These are phyloP conservation scores for Anableps anableps DNA, from an alignment of 2,797 vertebrate species.

Conservation along the genomic window DNA sequence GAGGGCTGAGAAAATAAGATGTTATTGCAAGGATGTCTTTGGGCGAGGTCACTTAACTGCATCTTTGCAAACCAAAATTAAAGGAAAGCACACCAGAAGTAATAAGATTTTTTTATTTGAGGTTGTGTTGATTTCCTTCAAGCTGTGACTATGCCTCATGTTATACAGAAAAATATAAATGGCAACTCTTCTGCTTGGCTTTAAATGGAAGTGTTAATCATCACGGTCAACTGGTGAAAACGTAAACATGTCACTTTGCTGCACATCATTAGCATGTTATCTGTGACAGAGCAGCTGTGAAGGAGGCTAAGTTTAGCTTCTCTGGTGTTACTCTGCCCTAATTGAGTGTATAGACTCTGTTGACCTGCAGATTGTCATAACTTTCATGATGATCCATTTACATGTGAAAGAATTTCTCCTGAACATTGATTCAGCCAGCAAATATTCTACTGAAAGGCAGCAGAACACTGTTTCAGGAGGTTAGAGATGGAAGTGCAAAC, in stretches of 20 bases:
- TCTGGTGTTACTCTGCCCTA: conserved; percentile 38
- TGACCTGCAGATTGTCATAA: conserved; percentile 62
- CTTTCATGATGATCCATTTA: conserved; percentile 50
- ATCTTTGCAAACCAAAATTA: conserved; percentile 62
- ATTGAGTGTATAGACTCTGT: conserved; percentile 56
- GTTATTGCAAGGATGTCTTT: conserved; percentile 58
- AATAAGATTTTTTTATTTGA: conserved; percentile 57
- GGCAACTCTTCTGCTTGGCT: conserved; percentile 3
- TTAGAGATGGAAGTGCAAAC: not conserved
- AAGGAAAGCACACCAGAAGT: conserved; percentile 49
- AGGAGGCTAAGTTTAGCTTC: conserved; percentile 53
- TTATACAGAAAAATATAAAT: conserved; percentile 7
- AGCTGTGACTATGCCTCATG: conserved; percentile 1
- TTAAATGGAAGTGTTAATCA: conserved; percentile 20
- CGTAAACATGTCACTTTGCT: conserved; percentile 31
- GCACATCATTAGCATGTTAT: conserved; percentile 28
- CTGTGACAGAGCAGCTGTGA: conserved; percentile 50
- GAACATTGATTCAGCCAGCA: not conserved
- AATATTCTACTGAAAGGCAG: not conserved
- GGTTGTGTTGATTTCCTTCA: conserved; percentile 12
- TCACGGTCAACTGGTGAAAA: conserved; percentile 22
- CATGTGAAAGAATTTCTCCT: conserved; percentile 50
- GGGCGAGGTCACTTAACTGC: conserved; percentile 53
- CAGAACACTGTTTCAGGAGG: conserved; percentile 28
- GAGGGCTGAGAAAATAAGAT: conserved; percentile 43